Conservation (phyloP, 1,140 invertebrate genomes). For the Gryon sp. region DNA sequence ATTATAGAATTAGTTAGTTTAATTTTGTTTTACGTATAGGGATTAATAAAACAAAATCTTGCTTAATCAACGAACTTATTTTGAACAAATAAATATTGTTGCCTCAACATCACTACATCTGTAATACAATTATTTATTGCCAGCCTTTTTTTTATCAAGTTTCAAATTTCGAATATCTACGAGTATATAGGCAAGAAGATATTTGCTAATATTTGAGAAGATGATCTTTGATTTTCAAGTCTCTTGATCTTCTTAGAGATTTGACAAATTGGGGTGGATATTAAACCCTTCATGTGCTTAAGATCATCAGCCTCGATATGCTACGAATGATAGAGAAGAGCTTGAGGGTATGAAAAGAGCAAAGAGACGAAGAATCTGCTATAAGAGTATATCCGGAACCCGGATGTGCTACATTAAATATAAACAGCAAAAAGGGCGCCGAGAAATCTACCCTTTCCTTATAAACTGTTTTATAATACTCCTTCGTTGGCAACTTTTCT, state of each 20-base stretch:
- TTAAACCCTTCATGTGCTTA: constrained; percentile 50
- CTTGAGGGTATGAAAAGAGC: constrained; percentile 44
- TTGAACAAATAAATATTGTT: too few species aligned
- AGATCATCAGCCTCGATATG: constrained; percentile 53
- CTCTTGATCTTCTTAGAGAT: constrained; percentile 51
- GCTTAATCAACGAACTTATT: too few species aligned
- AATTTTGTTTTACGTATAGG: too few species aligned
- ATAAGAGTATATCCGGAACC: constrained; percentile 58
- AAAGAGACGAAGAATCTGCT: constrained; percentile 31
- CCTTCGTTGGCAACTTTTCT: constrained; percentile 61
- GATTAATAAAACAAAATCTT: too few species aligned
- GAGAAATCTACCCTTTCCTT: constrained; percentile 59
- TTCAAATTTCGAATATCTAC: too few species aligned
- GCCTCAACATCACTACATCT: too few species aligned
- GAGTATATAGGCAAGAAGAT: constrained; percentile 7
- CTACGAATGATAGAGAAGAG: constrained; percentile 48
- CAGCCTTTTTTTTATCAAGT: too few species aligned
- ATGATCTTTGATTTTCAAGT: constrained; percentile 31
- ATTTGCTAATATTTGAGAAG: constrained; percentile 41
- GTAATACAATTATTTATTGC: too few species aligned
- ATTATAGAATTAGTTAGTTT: too few species aligned
- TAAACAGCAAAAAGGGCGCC: constrained; percentile 59
- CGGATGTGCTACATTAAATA: constrained; percentile 66
- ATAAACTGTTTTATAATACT: constrained; percentile 55
- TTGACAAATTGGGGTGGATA: constrained; percentile 53